Evolutionary conservation across 2,113 vertebrate species (phyloP).

Genomic region (Empidonax alnorum): DNA sequence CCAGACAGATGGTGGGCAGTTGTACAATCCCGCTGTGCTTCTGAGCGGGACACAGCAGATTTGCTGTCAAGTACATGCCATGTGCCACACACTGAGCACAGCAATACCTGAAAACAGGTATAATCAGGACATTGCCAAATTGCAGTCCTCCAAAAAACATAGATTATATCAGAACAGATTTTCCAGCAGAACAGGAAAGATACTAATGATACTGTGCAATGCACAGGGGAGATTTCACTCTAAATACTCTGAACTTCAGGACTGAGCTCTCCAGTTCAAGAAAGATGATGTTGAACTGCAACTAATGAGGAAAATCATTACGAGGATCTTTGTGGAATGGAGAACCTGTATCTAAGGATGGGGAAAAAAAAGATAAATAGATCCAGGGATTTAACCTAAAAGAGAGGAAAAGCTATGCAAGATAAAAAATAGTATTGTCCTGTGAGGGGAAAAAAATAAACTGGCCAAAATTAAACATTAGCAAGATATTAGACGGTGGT

Average conservation of each 20-base stretch:
- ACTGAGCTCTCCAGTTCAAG: background rate
- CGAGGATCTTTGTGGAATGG: background rate
- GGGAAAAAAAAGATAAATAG: background rate
- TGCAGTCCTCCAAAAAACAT: background rate
- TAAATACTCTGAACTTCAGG: background rate
- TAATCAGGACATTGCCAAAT: background rate
- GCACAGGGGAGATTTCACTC: background rate
- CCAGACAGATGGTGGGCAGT: background rate
- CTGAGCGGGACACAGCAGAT: background rate
- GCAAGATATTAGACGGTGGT: background rate
- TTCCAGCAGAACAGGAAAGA: background rate
- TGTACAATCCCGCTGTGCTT: background rate
- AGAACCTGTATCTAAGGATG: background rate
- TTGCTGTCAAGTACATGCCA: fast-evolving
- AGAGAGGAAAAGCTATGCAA: background rate
- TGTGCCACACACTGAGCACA: background rate
- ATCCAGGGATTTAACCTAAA: background rate
- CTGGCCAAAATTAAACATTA: background rate
- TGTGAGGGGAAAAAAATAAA: background rate
- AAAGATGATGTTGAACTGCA: background rate
- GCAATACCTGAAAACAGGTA: background rate
- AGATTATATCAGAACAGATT: background rate
- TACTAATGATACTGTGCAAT: background rate
- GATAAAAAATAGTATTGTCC: background rate
- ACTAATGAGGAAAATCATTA: background rate